phyloP scores from a whole-genome alignment of 2,797 vertebrate species.

The Petrocephalus schoutedeni region DNA sequence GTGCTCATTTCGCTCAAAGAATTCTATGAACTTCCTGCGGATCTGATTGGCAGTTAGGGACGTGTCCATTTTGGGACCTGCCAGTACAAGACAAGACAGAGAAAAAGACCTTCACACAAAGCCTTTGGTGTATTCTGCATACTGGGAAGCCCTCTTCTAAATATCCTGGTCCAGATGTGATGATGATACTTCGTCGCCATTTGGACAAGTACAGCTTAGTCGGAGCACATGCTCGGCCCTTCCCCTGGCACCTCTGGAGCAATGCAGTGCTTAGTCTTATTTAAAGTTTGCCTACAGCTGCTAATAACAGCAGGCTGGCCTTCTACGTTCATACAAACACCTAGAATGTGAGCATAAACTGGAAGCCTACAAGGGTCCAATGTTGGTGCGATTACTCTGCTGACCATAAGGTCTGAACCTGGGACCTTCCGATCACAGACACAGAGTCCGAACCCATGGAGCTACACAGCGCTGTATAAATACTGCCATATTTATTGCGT shows the following conservation, averaged over 20 bases:
- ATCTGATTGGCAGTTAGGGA: slow-evolving; percentile 78
- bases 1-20: slow-evolving; percentile 79
- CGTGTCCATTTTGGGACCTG: slow-evolving; percentile 70
- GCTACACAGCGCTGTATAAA: background rate
- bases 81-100: slow-evolving; percentile 26
- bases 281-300: background rate
- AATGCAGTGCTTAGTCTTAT: background rate
- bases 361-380: background rate
- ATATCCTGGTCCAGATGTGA: background rate
- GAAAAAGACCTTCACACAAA: background rate
- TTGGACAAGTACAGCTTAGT: background rate
- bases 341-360: background rate
- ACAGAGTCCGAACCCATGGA: background rate
- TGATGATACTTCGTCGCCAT: background rate
- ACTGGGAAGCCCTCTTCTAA: background rate
- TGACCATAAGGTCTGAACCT: background rate
- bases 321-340: background rate
- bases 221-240: background rate
- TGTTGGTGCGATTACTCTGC: background rate
- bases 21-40: slow-evolving; percentile 89
- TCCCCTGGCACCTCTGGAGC: background rate
- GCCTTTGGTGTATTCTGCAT: too few species aligned
- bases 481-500: background rate
- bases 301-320: background rate
- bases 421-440: background rate